A percentile compares a stretch with the other conserved stretches of the same genome.
phyloP scores from a whole-genome alignment of 2,888 invertebrate species.

The Adineta ricciae region DNA sequence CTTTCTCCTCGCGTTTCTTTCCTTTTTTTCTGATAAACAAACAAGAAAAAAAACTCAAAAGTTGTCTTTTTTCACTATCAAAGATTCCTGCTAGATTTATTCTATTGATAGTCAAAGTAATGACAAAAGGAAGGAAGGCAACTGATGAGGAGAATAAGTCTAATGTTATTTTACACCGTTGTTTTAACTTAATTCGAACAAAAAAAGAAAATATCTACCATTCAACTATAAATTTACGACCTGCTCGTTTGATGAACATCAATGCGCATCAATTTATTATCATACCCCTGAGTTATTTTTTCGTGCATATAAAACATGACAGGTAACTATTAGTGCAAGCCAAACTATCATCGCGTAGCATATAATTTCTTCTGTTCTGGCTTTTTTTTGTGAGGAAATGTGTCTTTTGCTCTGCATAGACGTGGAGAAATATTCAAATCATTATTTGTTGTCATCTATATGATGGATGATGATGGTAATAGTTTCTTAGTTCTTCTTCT shows the following conservation, averaged over 20 bases:
- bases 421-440: neutral
- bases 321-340: neutral
- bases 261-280: neutral
- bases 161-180: neutral
- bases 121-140: neutral
- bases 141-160: neutral
- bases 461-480: conserved; percentile 4
- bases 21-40: too few species aligned
- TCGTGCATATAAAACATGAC: neutral
- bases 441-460: neutral
- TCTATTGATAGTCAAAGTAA: neutral
- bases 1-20: too few species aligned
- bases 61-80: neutral
- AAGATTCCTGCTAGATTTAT: too few species aligned
- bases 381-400: neutral
- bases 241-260: too few species aligned
- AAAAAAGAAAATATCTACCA: neutral
- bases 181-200: neutral
- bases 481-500: neutral
- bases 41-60: neutral
- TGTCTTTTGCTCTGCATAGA: neutral
- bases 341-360: neutral
- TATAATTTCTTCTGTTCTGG: neutral
- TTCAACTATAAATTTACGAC: neutral
- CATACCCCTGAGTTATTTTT: neutral